phyloP scores from a whole-genome alignment of 2,888 invertebrate species.

The Strigamia maritima region DNA sequence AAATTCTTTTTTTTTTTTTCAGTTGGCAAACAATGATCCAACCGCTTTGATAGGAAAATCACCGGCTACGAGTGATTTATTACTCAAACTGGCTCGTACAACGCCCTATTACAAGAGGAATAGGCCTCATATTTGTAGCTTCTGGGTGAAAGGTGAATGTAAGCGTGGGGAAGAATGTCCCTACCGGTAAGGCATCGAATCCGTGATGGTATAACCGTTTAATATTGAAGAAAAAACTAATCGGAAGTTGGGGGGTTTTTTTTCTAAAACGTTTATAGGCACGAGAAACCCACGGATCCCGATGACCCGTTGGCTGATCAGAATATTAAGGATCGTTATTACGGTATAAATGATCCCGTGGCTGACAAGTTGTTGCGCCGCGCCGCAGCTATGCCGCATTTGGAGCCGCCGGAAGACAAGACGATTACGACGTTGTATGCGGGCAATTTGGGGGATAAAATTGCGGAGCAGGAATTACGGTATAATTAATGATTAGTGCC shows the following conservation, averaged over 20 bases:
- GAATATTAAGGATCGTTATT: slow-evolving; percentile 89
- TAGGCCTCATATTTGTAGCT: slow-evolving; percentile 91
- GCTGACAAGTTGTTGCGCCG: slow-evolving; percentile 87
- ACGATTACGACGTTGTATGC: slow-evolving; percentile 95
- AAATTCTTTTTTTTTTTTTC: slow-evolving; percentile 36
- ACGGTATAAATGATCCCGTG: slow-evolving; percentile 93
- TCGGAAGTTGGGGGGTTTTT: not conserved
- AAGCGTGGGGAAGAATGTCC: slow-evolving; percentile 95
- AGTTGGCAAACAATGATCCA: slow-evolving; percentile 54
- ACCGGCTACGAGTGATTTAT: slow-evolving; percentile 72
- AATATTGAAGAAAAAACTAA: not conserved
- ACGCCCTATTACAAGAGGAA: slow-evolving; percentile 94
- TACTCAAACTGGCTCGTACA: slow-evolving; percentile 82
- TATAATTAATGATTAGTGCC: no score
- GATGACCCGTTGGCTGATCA: slow-evolving; percentile 95
- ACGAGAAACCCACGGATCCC: slow-evolving; percentile 94
- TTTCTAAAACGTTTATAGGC: slow-evolving; percentile 56
- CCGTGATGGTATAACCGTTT: not conserved
- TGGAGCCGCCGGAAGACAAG: slow-evolving; percentile 93
- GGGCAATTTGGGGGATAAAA: slow-evolving; percentile 86
- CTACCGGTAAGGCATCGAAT: slow-evolving; percentile 58
- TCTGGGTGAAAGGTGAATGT: slow-evolving; percentile 98
- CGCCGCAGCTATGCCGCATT: slow-evolving; percentile 87
- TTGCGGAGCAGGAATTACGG: slow-evolving; percentile 82
- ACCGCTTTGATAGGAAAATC: slow-evolving; percentile 59